A percentile compares a stretch with the other conserved stretches of the same genome.
These are phyloP conservation scores for Eriosoma lanigerum DNA, from an alignment of 1,140 invertebrate species.

Conservation along the genomic window DNA sequence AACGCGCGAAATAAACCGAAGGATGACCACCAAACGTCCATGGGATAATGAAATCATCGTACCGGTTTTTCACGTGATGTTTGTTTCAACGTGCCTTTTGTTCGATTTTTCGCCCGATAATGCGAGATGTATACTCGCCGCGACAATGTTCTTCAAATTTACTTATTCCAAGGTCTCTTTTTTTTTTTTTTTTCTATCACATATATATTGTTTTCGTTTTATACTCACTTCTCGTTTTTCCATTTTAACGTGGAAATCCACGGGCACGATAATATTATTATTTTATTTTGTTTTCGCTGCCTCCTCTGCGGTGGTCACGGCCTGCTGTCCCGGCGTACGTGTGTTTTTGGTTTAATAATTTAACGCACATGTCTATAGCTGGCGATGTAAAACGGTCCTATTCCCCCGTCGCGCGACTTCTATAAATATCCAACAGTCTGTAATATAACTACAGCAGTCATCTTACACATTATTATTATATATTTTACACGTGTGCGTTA, in stretches of 20 bases:
- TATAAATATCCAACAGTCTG: slow-evolving; percentile 4
- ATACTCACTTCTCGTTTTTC: background rate
- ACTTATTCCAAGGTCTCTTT: background rate
- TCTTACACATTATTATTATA: too few species aligned
- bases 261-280: too few species aligned
- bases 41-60: slow-evolving; percentile 13
- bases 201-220: too few species aligned
- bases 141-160: too few species aligned
- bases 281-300: background rate
- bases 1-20: background rate
- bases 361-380: background rate
- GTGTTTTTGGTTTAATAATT: background rate
- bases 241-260: too few species aligned
- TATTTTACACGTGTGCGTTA: background rate
- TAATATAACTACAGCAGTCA: too few species aligned
- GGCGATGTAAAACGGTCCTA: background rate
- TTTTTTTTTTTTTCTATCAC: too few species aligned
- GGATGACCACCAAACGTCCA: slow-evolving; percentile 14
- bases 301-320: background rate
- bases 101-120: background rate
- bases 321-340: background rate
- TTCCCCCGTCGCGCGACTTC: background rate
- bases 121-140: background rate
- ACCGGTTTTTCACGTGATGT: background rate
- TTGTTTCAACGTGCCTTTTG: background rate